These are phyloP conservation scores for Noctua janthina DNA, from an alignment of 2,888 invertebrate species.

Conservation along the genomic window DNA sequence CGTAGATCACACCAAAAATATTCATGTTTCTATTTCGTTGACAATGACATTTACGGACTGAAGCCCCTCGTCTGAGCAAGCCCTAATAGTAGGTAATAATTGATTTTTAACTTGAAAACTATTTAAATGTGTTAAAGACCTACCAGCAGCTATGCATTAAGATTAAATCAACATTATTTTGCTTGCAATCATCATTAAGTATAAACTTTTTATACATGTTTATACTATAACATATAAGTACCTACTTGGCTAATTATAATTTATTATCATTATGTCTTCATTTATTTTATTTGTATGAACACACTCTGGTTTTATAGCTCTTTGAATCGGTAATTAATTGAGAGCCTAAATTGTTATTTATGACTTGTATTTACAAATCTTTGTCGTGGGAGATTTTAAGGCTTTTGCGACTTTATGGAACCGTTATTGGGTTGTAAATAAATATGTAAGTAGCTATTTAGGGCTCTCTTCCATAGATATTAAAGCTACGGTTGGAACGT, in stretches of 20 bases:
- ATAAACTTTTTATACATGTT: background rate
- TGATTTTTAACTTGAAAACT: background rate
- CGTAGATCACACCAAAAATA: too few species aligned
- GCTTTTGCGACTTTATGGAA: background rate
- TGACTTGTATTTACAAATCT: constrained; percentile 26
- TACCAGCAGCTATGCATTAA: background rate
- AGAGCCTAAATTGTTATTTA: constrained; percentile 44
- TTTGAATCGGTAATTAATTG: constrained; percentile 54
- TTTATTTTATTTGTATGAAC: constrained; percentile 45
- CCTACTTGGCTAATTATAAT: constrained; percentile 50
- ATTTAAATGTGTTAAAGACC: background rate
- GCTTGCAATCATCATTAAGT: background rate
- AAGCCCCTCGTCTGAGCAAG: too few species aligned
- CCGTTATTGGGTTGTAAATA: background rate
- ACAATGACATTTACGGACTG: background rate
- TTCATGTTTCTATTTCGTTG: too few species aligned
- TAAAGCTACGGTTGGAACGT: background rate
- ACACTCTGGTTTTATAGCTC: constrained; percentile 40
- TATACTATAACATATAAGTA: background rate
- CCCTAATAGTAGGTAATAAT: background rate
- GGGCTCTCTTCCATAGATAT: background rate
- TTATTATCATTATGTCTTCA: constrained; percentile 57
- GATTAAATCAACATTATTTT: background rate
- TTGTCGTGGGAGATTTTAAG: background rate
- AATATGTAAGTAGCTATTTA: background rate